phyloP scores from a whole-genome alignment of 2,113 vertebrate genomes.

The Callipepla squamata region DNA sequence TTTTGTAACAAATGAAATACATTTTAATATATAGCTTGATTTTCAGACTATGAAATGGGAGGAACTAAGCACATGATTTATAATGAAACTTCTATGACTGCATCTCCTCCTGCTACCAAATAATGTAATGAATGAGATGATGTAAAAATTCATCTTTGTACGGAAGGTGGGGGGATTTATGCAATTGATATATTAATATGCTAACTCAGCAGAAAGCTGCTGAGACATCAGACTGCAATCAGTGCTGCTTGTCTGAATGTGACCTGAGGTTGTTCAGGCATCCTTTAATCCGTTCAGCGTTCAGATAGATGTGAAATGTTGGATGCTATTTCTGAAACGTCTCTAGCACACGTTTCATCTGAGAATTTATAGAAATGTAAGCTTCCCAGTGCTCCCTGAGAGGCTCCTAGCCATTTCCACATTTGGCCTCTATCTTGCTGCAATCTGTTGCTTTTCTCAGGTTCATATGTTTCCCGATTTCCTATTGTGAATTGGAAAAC shows the following conservation, averaged over 20 bases:
- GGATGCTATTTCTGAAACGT: neutral
- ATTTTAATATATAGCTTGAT: neutral
- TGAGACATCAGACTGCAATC: neutral
- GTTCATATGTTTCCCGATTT: conserved; percentile 41
- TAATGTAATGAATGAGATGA: neutral
- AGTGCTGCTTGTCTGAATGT: neutral
- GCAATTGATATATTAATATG: neutral
- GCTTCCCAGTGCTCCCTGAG: neutral
- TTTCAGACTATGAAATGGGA: neutral
- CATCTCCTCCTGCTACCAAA: neutral
- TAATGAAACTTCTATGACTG: neutral
- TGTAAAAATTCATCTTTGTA: neutral
- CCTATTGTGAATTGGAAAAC: conserved; percentile 33
- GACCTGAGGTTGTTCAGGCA: neutral
- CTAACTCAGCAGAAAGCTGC: neutral
- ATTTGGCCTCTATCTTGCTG: conserved; percentile 37
- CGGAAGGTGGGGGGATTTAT: neutral
- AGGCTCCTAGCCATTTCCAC: neutral
- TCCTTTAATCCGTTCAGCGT: neutral
- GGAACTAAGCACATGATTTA: neutral
- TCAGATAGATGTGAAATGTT: rapidly evolving
- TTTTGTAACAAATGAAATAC: neutral
- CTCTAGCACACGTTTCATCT: neutral
- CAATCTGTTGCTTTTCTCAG: conserved; percentile 23
- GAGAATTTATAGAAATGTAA: neutral